phyloP scores from a whole-genome alignment of 2,797 vertebrate species.

The Apodemus agrarius region DNA sequence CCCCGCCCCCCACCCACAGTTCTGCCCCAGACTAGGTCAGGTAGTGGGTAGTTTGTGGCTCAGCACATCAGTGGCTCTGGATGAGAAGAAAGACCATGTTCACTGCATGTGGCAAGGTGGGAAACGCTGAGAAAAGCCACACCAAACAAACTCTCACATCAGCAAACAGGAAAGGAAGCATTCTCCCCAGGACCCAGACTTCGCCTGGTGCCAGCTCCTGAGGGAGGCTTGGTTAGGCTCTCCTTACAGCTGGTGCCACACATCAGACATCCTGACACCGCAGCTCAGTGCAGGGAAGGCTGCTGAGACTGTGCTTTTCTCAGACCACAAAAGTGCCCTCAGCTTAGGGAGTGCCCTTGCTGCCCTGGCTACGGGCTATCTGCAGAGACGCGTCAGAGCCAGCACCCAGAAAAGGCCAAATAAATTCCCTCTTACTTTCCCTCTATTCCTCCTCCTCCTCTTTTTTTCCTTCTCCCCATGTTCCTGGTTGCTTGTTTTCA shows the following conservation, averaged over 20 bases:
- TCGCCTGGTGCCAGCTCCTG: background rate
- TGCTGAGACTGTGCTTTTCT: slow-evolving; percentile 51
- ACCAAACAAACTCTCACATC: background rate
- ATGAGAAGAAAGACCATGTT: slow-evolving; percentile 29
- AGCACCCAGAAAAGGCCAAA: background rate
- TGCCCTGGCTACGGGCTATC: background rate
- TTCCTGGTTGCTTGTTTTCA: background rate
- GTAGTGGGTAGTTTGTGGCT: background rate
- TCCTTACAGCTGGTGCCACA: background rate
- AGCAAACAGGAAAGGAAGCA: background rate
- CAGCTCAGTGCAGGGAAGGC: background rate
- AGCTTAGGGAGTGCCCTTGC: background rate
- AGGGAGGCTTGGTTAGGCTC: background rate
- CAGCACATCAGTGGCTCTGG: background rate
- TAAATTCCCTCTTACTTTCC: background rate
- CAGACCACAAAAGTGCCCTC: background rate
- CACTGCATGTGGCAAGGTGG: background rate
- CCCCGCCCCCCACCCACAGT: background rate
- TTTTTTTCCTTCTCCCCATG: background rate
- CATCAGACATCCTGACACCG: background rate
- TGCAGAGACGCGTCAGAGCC: background rate
- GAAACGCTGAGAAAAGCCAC: slow-evolving; percentile 38
- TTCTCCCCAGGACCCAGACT: background rate
- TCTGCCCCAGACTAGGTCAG: background rate
- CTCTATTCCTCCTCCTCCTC: background rate